Evolutionary conservation across 1,140 invertebrate species (phyloP).

Genomic region (Ceratoteleas bidentatus): DNA sequence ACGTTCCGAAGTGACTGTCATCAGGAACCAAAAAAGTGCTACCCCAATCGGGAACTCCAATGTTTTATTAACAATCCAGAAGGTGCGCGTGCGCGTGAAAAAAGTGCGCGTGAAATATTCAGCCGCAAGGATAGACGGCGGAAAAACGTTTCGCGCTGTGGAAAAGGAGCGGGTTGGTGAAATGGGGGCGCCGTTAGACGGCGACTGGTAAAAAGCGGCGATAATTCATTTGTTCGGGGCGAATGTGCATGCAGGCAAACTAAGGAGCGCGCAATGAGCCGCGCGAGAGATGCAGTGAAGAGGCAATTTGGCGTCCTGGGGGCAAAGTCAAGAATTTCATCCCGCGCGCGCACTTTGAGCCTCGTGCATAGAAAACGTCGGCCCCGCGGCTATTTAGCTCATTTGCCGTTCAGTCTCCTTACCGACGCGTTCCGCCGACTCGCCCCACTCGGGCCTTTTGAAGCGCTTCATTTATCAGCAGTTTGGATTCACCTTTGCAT

Average conservation of each 20-base stretch:
- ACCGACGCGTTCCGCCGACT: slow-evolving; percentile 17
- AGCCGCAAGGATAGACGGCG: no score
- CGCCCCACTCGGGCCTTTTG: slow-evolving; percentile 47
- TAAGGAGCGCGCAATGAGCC: slow-evolving; percentile 63
- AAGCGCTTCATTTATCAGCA: slow-evolving; percentile 53
- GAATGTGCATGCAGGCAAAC: slow-evolving; percentile 30
- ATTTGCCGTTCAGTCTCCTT: slow-evolving; percentile 66
- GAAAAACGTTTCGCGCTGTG: no score
- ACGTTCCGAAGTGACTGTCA: no score
- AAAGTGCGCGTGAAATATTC: no score
- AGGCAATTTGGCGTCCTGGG: slow-evolving; percentile 70
- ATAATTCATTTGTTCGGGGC: slow-evolving; percentile 50
- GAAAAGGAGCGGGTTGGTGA: background rate
- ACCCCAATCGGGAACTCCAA: no score
- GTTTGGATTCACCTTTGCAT: slow-evolving; percentile 47
- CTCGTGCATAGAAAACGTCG: slow-evolving; percentile 63
- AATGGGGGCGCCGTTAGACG: background rate
- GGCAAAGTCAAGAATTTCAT: slow-evolving; percentile 73
- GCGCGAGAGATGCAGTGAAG: slow-evolving; percentile 60
- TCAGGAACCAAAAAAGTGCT: no score
- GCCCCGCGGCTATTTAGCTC: slow-evolving; percentile 71
- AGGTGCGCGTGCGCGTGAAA: no score
- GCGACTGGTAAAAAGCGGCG: slow-evolving; percentile 23
- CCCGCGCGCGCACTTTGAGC: slow-evolving; percentile 61
- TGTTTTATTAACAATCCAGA: no score